Evolutionary conservation across 64 coral and sea anemone species (phyloP).

Genomic region (Hydrozoanthus tunicans): DNA sequence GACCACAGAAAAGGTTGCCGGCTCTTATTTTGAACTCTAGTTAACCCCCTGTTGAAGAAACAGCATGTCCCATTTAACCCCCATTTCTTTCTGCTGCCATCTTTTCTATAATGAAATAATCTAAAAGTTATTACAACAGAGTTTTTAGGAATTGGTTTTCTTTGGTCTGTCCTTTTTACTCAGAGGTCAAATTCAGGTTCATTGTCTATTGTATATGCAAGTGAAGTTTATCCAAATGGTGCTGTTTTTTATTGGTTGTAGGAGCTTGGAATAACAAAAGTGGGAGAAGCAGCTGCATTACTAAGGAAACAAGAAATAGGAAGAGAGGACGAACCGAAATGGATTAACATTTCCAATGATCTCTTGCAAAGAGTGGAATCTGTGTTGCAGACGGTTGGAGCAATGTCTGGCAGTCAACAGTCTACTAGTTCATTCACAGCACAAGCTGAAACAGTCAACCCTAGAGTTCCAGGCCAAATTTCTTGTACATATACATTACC

Average conservation of each 20-base stretch:
- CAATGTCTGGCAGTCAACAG: conserved; percentile 24
- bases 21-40: too few species aligned
- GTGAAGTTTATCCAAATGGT: neutral
- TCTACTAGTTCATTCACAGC: conserved; percentile 21
- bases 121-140: too few species aligned
- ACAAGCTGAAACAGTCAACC: neutral
- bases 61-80: too few species aligned
- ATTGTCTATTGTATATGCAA: too few species aligned
- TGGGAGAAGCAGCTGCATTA: conserved; percentile 52
- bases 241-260: neutral
- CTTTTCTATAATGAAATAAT: too few species aligned
- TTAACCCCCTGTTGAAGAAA: too few species aligned
- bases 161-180: too few species aligned
- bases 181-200: too few species aligned
- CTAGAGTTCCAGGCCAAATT: neutral
- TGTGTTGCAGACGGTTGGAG: conserved; percentile 56
- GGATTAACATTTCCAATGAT: conserved; percentile 64
- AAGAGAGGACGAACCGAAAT: conserved; percentile 86
- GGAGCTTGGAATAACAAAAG: conserved; percentile 44
- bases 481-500: neutral
- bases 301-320: conserved; percentile 84
- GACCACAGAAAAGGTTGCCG: too few species aligned
- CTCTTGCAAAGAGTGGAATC: conserved; percentile 61
- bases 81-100: too few species aligned
- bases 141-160: too few species aligned